Evolutionary conservation across 2,797 vertebrate species (phyloP).

Genomic region (Luscinia luscinia): DNA sequence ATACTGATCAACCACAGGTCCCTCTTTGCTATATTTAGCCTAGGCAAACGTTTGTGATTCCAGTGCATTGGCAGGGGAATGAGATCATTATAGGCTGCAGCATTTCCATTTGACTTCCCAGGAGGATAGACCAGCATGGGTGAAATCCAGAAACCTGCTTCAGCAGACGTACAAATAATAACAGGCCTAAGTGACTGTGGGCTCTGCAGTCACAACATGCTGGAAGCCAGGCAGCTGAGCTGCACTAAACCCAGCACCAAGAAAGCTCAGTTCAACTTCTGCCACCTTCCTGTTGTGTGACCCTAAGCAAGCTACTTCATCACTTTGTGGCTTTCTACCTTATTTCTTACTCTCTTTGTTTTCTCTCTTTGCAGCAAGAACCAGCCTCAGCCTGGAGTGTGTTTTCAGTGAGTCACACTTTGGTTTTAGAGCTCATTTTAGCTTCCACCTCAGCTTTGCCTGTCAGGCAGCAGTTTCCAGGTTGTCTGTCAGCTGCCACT

Average conservation of each 20-base stretch:
- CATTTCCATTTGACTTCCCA: slow-evolving; percentile 62
- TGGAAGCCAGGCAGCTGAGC: slow-evolving; percentile 3
- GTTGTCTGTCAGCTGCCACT: background rate
- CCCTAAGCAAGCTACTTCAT: background rate
- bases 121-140: slow-evolving; percentile 64
- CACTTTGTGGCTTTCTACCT: background rate
- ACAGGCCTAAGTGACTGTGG: slow-evolving; percentile 5
- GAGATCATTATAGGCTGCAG: slow-evolving; percentile 57
- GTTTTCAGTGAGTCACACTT: background rate
- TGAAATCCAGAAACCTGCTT: slow-evolving; percentile 64
- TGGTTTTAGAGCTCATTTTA: background rate
- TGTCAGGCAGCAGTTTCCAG: background rate
- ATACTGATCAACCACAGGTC: slow-evolving; percentile 69
- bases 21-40: slow-evolving; percentile 67
- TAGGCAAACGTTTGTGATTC: slow-evolving; percentile 37
- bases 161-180: slow-evolving; percentile 31
- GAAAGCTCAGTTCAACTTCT: slow-evolving; percentile 3
- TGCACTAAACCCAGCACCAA: background rate
- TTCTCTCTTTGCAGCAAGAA: background rate
- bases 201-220: slow-evolving; percentile 31
- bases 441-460: background rate
- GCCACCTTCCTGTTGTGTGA: background rate
- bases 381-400: background rate
- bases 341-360: background rate
- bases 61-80: slow-evolving; percentile 62